Evolutionary conservation across 2,888 invertebrate genomes (phyloP).

Genomic region (Eremobia ochroleuca): DNA sequence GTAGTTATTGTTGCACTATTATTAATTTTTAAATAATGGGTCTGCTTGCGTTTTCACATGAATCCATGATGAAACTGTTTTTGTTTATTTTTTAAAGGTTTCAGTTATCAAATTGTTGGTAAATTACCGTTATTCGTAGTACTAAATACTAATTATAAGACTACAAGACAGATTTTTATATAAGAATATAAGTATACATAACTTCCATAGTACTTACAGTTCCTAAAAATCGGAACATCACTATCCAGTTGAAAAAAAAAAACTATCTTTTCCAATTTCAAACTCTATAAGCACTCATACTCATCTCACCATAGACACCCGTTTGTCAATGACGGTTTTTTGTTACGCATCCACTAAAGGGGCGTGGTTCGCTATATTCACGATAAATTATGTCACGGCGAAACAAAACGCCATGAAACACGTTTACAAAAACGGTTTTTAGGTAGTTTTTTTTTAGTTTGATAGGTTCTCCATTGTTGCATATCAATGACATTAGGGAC

Average conservation of each 20-base stretch:
- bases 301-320: slow-evolving; percentile 30
- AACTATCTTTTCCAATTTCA: not conserved
- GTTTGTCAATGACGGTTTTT: slow-evolving; percentile 65
- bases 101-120: not conserved
- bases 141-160: not conserved
- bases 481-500: slow-evolving; percentile 8
- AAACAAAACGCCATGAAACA: slow-evolving; percentile 72
- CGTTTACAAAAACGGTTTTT: slow-evolving; percentile 13
- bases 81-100: slow-evolving; percentile 20
- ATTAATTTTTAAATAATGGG: slow-evolving; percentile 13
- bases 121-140: not conserved
- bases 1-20: slow-evolving; percentile 20
- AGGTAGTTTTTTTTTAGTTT: not conserved
- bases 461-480: not conserved
- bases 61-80: not conserved
- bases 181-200: not conserved
- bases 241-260: not conserved
- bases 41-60: slow-evolving; percentile 14
- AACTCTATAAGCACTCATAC: slow-evolving; percentile 1
- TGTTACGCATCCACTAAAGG: slow-evolving; percentile 70
- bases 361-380: slow-evolving; percentile 80
- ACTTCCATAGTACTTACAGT: not conserved
- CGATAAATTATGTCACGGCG: slow-evolving; percentile 83
- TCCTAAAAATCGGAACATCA: not conserved
- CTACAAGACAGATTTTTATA: not conserved